A percentile compares a stretch with the other conserved stretches of the same genome.
Evolutionary conservation across 2,888 invertebrate genomes (phyloP).

Genomic region (Andrena bucephala): DNA sequence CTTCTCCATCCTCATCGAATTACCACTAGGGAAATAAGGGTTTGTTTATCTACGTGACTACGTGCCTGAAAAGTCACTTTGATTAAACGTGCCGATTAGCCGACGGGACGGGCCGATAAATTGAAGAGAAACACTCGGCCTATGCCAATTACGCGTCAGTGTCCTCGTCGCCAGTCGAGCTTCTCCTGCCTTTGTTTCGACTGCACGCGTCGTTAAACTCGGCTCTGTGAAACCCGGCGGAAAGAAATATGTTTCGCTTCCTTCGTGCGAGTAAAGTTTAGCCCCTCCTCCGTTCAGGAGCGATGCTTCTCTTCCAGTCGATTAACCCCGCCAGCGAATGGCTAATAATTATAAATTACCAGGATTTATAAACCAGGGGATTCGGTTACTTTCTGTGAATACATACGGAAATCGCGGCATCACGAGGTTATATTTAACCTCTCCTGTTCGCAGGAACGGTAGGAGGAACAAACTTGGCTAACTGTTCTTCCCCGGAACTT

Average conservation of each 20-base stretch:
- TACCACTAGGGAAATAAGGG: slow-evolving; percentile 56
- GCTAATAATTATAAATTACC: slow-evolving; percentile 64
- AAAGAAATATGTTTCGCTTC: slow-evolving; percentile 45
- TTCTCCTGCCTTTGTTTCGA: slow-evolving; percentile 41
- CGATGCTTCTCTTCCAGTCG: slow-evolving; percentile 47
- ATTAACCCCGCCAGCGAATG: slow-evolving; percentile 45
- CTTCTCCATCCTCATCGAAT: slow-evolving; percentile 46
- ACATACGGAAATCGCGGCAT: not conserved
- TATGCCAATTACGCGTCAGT: slow-evolving; percentile 56
- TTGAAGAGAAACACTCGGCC: slow-evolving; percentile 56
- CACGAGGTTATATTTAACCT: not conserved
- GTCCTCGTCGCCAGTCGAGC: slow-evolving; percentile 13
- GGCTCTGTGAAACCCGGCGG: slow-evolving; percentile 1
- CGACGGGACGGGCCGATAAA: slow-evolving; percentile 56
- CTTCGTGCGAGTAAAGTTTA: slow-evolving; percentile 38
- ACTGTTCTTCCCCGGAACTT: no score
- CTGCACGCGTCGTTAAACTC: slow-evolving; percentile 50
- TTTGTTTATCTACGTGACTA: slow-evolving; percentile 68
- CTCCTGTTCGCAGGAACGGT: no score
- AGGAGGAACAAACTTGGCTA: no score
- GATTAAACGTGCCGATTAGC: slow-evolving; percentile 74
- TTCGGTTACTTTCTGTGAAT: not conserved
- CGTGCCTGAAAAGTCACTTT: slow-evolving; percentile 70
- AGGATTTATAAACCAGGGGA: slow-evolving; percentile 39
- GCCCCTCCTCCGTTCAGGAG: not conserved